Evolutionary conservation across 2,888 invertebrate genomes (phyloP), one percentile per base, ranked within the genome.

Genomic region (Isotomurus palustris): DNA sequence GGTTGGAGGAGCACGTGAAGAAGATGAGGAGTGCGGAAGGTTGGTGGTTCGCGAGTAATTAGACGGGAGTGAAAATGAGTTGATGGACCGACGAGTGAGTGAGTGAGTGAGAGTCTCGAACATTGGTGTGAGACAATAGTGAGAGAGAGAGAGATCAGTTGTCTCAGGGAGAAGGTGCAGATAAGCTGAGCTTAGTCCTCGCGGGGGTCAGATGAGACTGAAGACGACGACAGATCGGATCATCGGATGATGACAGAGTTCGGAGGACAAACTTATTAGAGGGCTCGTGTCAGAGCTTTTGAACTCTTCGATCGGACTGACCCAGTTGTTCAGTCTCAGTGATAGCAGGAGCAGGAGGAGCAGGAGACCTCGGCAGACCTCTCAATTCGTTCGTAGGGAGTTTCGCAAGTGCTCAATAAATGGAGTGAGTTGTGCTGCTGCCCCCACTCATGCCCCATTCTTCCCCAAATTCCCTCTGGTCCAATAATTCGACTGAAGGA

Each of bases 271-370:
- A n/a, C n/a, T n/a, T n/a, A n/a, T n/a, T n/a, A n/a, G n/a, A n/a
- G n/a, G n/a, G n/a, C n/a, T n/a, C n/a, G n/a, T n/a, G n/a, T n/a
- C n/a, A n/a, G n/a, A n/a, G n/a, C n/a, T n/a, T n/a, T n/a, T n/a
- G 53, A 57, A 45, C 50, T 60, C 57, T 68, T 66, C 66, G 68
- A 68, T 68, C 68, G 62, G 63, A 68, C 66, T 68, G 68, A 68
- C 66, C 68, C 66, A 66, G 66, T 66, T 68, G 50, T 49, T 8
- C 32, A 32, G 14, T 8, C 14, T 6, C 10, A 40, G 40, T 40
- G 17, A 17, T 19, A 40, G n/a, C 8, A 40, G 43, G 17, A 5
- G 43, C 4, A 21, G 43, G 5, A 21, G 43, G 22, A 43, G 43
- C 3, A 43, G 2, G 17, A 32, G 49, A 35, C 29, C 21, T 25